Evolutionary conservation across 2,113 vertebrate species (phyloP), one percentile per base, ranked within the genome.

Genomic region (Trinectes maculatus): DNA sequence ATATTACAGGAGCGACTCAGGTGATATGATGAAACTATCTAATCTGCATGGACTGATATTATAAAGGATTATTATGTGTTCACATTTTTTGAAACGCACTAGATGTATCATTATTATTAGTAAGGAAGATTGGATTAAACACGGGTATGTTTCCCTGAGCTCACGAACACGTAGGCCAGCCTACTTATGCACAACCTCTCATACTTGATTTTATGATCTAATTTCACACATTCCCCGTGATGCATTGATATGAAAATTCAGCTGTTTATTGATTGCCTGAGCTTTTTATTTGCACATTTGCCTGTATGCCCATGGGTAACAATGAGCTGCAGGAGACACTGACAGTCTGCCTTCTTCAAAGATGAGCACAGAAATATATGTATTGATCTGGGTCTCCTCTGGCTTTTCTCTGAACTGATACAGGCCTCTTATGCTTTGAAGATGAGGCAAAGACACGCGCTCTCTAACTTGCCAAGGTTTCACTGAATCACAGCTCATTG

Each of bases 351-450:
- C 0, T 71, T 63, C 85, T 87, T 85, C 75, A 66, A 88, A 83
- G 64, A 58, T 64, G 56, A 80, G 66, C 36, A 18, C 29, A 69
- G 74, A 43, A 52, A 79, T 83, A 55, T 66, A 33, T 22, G 58
- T 72, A 90, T 87, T 40, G 82, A 91, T 88, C 69, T 5, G 19
- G 53, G 28, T 54, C 55, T 86, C 28, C 24, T 60, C 70, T 33
- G 58, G 42, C 58, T 87, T 89, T 70, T 69, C 59, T 82, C 69
- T 70, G 37, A 56, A 51, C 67, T 60, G 63, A 63, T 63, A 71
- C 55, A 77, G 66, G 64, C 84, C 60, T 36, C 25, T 34, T 24
- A 58, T 31, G 61, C 67, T 85, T 83, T 80, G 53, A 84, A 79
- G 77, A 81, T 63, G 70, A 78, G 31, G 44, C 47, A n/a, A 52